Conservation (phyloP, 2,113 vertebrate species). For the Nibea coibor region DNA sequence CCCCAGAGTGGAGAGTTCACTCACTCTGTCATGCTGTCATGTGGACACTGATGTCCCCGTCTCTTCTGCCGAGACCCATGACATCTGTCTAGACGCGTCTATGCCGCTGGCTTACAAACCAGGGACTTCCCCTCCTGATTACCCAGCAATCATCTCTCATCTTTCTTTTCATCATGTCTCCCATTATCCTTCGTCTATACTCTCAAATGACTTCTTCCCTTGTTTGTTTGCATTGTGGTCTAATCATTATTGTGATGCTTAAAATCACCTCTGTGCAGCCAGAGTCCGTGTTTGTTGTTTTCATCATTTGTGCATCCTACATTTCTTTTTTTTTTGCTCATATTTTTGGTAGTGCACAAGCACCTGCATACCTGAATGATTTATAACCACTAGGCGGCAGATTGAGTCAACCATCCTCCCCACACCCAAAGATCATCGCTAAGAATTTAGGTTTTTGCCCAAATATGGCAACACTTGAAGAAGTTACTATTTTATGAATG, state of each 20-base stretch:
- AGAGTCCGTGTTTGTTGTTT: background rate
- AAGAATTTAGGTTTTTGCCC: background rate
- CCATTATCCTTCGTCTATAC: background rate
- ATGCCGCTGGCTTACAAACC: constrained; percentile 44
- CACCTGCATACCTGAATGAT: background rate
- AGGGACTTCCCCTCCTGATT: constrained; percentile 22
- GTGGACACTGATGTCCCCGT: constrained; percentile 50
- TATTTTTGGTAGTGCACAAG: no score
- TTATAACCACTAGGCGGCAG: background rate
- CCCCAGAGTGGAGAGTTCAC: constrained; percentile 40
- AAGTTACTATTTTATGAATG: background rate
- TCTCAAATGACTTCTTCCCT: background rate
- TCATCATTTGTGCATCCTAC: background rate
- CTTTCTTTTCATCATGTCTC: background rate
- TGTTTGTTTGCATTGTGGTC: background rate
- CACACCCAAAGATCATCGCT: background rate
- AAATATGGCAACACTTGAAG: background rate
- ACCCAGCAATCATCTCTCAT: constrained; percentile 5
- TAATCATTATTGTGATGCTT: background rate
- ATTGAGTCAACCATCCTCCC: background rate
- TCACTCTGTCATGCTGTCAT: constrained; percentile 52
- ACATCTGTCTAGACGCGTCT: constrained; percentile 57
- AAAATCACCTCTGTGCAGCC: background rate
- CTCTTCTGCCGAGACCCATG: constrained; percentile 53
- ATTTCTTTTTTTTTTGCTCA: no score